Base-by-base conservation (phyloP, 1,140 invertebrate species). In the Pectinophora gossypiella region DNA sequence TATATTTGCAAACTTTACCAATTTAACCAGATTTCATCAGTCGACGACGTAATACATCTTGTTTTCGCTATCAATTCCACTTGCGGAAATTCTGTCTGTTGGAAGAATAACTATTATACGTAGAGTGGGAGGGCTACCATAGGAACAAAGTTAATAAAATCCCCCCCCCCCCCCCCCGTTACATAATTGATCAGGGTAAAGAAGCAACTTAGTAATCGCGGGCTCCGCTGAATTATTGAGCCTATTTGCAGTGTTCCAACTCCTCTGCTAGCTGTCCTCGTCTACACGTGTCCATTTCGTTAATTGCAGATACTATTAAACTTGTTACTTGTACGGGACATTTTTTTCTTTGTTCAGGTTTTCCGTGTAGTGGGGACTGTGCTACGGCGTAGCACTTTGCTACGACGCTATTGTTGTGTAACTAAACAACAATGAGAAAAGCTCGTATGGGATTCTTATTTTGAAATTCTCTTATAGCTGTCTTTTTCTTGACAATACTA, bases 151-250 rank as follows among this genome's bases (percentile, higher is more conserved):
- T 40, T 40, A 40, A 40, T 40, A 40, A 40, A 40, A 40, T 40
- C 36, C 15, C n/a, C 36, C 36, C 16, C 36, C 36, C 36, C 15
- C 36, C 16, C 36, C 36, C 36, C 15, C 36, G 36, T 40, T 40
- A 15, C 36, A 40, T 40, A 40, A 40, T 40, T 40, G 36, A 40
- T 40, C 36, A 40, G 36, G 36, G 36, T 40, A 40, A 40, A 40
- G 36, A 40, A 40, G 36, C n/a, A 40, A 40, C 36, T 40, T 40
- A 43, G 48, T 51, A 21, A 47, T 47, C 32, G 43, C 27, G 19
- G 35, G 10, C 18, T 7, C 13, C 19, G 36, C 36, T 53, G 43
- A 53, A 53, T 47, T 47, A 53, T 47, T 53, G 18, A 53, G 13
- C 13, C 43, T 54, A 35, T 54, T 48, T 54, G 45, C 36, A 40